Evolutionary conservation across 2,113 vertebrate genomes (phyloP).

Genomic region (Trachemys scripta): DNA sequence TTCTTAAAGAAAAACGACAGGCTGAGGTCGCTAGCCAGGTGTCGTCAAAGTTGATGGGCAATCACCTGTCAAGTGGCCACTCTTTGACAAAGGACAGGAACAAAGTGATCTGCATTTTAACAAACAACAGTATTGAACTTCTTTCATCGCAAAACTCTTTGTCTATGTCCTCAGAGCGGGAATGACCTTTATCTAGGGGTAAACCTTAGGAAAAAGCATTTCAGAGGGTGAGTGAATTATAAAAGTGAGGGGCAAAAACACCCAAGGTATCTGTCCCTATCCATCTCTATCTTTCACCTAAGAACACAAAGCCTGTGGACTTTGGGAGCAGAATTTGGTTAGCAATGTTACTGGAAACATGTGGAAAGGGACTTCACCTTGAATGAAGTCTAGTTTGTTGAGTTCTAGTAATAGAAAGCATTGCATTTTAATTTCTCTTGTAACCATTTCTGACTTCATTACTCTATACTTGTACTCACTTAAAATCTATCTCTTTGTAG

Average conservation of each 20-base stretch:
- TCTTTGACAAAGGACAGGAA: background rate
- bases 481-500: background rate
- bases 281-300: background rate
- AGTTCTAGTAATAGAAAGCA: background rate
- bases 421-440: background rate
- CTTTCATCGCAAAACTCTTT: background rate
- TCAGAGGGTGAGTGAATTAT: background rate
- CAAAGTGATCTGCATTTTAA: background rate
- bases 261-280: background rate
- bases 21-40: background rate
- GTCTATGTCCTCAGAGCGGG: background rate
- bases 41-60: background rate
- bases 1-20: no score
- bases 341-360: background rate
- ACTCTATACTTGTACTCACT: background rate
- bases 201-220: background rate
- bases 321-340: background rate
- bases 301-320: background rate
- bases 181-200: background rate
- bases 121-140: background rate
- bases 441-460: background rate
- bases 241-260: background rate
- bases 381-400: background rate
- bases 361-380: background rate
- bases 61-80: background rate